Base-by-base conservation (phyloP, 2,888 invertebrate species). In the Nomada hirtipes region DNA sequence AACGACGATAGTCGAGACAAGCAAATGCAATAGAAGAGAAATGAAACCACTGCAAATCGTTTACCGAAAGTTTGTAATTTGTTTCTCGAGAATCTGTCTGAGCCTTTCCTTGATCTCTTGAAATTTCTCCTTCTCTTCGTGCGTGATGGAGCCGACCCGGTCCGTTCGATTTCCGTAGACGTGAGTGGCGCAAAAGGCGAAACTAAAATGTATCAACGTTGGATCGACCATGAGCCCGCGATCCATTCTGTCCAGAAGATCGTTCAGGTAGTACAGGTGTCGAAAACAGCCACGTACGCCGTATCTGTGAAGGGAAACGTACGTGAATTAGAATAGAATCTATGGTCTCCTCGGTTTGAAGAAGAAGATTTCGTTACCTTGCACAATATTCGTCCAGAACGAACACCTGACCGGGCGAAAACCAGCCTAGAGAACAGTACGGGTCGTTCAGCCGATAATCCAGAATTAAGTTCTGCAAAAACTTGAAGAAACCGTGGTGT, bases 131-230 rank as follows among this genome's bases (percentile, higher is more conserved):
- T 98, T 98, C 94, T 99, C 99, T 93, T 98, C 99, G 91, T 98
- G 97, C 15, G 99, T 98, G 92, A 99, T 99, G 92, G 99, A 99
- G 89, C 99, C 99, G 89, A 99, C 98, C 71, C 99, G 99, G 95
- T 99, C 99, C 82, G 99, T 99, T 95, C 99, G 98, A 95, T 99
- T 99, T 86, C 99, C 99, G 94, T 99, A 99, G 13, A 99, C 99
- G 94, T 99, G 99, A 91, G 98, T 99, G 73, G 99, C 99, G 95
- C 99, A 99, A 95, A 99, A 99, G 63, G 99, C 99, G 95, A 99
- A 99, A 91, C 99, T 98, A 95, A 98, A 99, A 95, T 99, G 99
- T 93, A 99, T 98, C 83, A 99, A 95, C 0, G 99, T 99, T 0
- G 99, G 99, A 95, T 99, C 99, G 83, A 99, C 98, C 95, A 99